Percentiles rank a stretch among this genome's conserved stretches.
These are phyloP conservation scores for Mycalesis mineus DNA, from an alignment of 2,888 invertebrate species.

Conservation along the genomic window DNA sequence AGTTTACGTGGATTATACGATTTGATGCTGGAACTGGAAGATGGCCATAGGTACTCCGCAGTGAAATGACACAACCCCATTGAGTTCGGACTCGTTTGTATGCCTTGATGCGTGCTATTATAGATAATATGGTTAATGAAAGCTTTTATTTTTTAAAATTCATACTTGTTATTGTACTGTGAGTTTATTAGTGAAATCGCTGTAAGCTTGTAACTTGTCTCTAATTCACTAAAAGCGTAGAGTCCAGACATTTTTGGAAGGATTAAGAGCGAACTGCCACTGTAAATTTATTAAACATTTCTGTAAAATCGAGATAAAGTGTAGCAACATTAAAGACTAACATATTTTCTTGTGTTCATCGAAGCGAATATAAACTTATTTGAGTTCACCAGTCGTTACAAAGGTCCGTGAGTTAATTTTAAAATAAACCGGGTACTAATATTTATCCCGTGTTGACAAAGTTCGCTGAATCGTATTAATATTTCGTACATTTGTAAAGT, in stretches of 20 bases:
- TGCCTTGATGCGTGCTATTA: too few species aligned
- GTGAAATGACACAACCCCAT: too few species aligned
- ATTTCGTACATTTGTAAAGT: too few species aligned
- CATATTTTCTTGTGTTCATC: conserved; percentile 2
- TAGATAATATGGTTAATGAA: too few species aligned
- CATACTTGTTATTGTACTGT: too few species aligned
- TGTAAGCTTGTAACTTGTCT: not conserved
- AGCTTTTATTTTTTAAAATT: too few species aligned
- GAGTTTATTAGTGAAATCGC: not conserved
- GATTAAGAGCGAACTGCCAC: conserved; percentile 30
- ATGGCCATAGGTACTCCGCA: too few species aligned
- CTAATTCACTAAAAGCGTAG: conserved; percentile 8
- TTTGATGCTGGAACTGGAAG: too few species aligned
- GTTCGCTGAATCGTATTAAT: not conserved
- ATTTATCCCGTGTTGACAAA: not conserved
- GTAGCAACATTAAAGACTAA: conserved; percentile 22
- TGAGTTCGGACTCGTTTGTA: too few species aligned
- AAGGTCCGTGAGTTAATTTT: not conserved
- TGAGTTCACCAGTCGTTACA: not conserved
- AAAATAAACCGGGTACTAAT: not conserved
- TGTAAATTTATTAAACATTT: conserved; percentile 32
- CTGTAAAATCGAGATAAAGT: conserved; percentile 28
- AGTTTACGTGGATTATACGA: too few species aligned
- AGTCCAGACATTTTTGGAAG: conserved; percentile 28
- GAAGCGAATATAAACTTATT: not conserved